A percentile compares a stretch with the other conserved stretches of the same genome.
These are phyloP conservation scores for Bombylius discolor DNA, from an alignment of 2,888 invertebrate species.

Conservation along the genomic window DNA sequence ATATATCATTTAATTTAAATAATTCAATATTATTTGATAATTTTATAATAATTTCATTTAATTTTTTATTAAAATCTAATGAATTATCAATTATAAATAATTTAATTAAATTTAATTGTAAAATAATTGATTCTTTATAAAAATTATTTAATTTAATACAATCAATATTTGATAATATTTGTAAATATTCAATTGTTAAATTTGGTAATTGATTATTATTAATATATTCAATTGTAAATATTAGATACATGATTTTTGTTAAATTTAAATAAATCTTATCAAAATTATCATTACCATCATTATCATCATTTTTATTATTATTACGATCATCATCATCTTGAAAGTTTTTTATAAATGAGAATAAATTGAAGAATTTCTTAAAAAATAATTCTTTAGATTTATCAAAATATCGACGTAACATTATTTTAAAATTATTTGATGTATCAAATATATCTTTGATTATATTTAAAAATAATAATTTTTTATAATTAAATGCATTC, in stretches of 20 bases:
- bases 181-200: neutral
- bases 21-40: neutral
- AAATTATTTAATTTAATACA: neutral
- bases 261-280: neutral
- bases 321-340: neutral
- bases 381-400: neutral
- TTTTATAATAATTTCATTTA: slow-evolving; percentile 1
- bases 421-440: neutral
- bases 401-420: neutral
- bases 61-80: neutral
- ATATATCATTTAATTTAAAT: neutral
- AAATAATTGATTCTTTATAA: neutral
- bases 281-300: neutral
- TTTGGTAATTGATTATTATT: too few relatives aligned
- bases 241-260: neutral
- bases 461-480: neutral
- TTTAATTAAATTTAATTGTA: neutral
- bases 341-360: neutral
- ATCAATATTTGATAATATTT: neutral
- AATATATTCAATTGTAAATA: neutral
- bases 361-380: neutral
- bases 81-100: neutral
- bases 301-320: neutral
- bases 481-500: neutral
- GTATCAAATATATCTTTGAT: slow-evolving; percentile 1